These are phyloP conservation scores for Spodoptera littoralis DNA, from an alignment of 2,888 invertebrate genomes.

Conservation along the genomic window DNA sequence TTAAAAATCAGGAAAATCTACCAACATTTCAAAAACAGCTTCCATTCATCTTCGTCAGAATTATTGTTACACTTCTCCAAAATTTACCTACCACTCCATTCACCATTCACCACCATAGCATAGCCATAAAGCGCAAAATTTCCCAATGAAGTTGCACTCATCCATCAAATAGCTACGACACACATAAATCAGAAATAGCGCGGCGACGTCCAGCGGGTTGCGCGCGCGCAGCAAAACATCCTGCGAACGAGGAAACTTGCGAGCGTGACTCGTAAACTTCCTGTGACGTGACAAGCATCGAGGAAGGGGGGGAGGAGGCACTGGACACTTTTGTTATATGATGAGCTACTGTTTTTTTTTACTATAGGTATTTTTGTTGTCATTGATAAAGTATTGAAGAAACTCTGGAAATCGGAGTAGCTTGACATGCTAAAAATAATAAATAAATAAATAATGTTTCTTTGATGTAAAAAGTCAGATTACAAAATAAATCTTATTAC, in stretches of 20 bases:
- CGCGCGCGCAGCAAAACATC: slow-evolving; percentile 75
- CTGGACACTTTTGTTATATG: no score
- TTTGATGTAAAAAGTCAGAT: no score
- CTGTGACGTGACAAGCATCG: slow-evolving; percentile 59
- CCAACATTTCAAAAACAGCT: no score
- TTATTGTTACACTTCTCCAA: not conserved
- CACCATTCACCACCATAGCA: not conserved
- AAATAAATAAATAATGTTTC: no score
- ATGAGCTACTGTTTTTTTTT: no score
- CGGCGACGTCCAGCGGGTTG: slow-evolving; percentile 47
- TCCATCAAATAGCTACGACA: slow-evolving; percentile 38
- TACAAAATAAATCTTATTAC: no score
- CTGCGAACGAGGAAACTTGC: slow-evolving; percentile 77
- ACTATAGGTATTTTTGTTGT: no score
- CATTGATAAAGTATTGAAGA: no score
- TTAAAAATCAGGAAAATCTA: no score
- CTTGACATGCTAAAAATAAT: no score
- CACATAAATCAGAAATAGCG: slow-evolving; percentile 58
- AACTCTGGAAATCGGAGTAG: no score
- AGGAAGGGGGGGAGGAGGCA: slow-evolving; percentile 44
- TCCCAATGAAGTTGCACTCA: slow-evolving; percentile 34
- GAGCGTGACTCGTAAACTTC: slow-evolving; percentile 81
- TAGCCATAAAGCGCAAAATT: slow-evolving; percentile 12
- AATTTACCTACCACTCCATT: not conserved
- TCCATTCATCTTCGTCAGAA: not conserved